A percentile compares a stretch with the other conserved stretches of the same genome.
These are phyloP conservation scores for Lochmaea capreae DNA, from an alignment of 2,888 invertebrate genomes.

Conservation along the genomic window DNA sequence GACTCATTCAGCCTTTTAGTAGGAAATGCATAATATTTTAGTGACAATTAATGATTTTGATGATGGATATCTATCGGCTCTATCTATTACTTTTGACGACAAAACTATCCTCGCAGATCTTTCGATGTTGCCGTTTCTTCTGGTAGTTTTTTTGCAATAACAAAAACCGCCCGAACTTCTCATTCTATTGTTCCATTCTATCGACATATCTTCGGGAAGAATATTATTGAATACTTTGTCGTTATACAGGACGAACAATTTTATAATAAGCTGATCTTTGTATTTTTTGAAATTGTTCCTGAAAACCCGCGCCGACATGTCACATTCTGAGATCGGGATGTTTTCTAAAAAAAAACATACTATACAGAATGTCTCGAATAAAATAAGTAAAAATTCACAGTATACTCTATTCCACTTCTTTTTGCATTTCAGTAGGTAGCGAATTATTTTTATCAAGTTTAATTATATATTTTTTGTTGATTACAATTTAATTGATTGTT, in stretches of 20 bases:
- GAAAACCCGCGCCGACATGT: slow-evolving; percentile 77
- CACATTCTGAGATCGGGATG: slow-evolving; percentile 71
- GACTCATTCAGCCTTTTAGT: too few species aligned
- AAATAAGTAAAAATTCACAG: too few species aligned
- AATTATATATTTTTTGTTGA: too few species aligned
- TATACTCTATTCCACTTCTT: too few species aligned
- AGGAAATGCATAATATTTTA: too few species aligned
- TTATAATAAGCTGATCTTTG: slow-evolving; percentile 74
- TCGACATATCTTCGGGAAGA: slow-evolving; percentile 74
- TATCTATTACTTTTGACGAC: slow-evolving; percentile 85
- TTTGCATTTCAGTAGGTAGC: too few species aligned
- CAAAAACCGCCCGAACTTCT: slow-evolving; percentile 81
- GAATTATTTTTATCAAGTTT: too few species aligned
- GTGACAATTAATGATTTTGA: too few species aligned
- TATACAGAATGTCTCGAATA: slow-evolving; percentile 31
- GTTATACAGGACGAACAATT: slow-evolving; percentile 81
- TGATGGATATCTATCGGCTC: slow-evolving; percentile 81
- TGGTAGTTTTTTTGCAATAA: slow-evolving; percentile 55
- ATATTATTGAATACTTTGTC: slow-evolving; percentile 77
- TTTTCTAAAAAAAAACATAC: slow-evolving; percentile 61
- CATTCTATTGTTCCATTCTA: slow-evolving; percentile 86
- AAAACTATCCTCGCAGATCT: slow-evolving; percentile 78
- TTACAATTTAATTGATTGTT: too few species aligned
- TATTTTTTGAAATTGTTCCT: slow-evolving; percentile 75
- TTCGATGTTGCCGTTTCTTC: slow-evolving; percentile 64